Percentiles rank a stretch among this genome's conserved stretches.
Conservation (phyloP, 37 sponge, comb jelly and placozoan genomes). For the Cladorhizidae sp. region DNA sequence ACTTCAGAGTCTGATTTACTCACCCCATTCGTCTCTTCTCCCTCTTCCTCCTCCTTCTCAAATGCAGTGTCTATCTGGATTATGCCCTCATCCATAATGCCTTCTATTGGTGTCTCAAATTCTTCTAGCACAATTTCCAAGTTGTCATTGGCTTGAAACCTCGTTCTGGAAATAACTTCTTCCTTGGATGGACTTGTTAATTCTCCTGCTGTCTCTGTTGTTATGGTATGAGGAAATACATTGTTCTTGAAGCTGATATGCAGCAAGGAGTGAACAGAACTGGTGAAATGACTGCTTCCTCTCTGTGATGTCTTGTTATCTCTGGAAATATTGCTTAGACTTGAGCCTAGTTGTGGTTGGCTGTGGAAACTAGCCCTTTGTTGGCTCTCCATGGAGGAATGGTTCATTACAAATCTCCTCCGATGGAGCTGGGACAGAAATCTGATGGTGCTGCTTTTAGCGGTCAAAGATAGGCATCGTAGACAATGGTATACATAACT, state of each 20-base stretch:
- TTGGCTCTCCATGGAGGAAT: not conserved
- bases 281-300: not conserved
- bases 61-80: slow-evolving; percentile 7
- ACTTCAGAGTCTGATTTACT: too few relatives aligned
- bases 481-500: not conserved
- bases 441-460: not conserved
- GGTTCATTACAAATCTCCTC: slow-evolving; percentile 3
- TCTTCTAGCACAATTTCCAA: slow-evolving; percentile 23
- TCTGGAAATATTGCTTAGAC: not conserved
- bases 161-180: not conserved
- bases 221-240: too few relatives aligned
- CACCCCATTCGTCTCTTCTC: too few relatives aligned
- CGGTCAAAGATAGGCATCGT: not conserved
- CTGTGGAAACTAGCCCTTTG: not conserved
- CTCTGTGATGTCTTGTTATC: not conserved
- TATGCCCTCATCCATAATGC: too few relatives aligned
- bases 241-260: not conserved
- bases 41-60: not conserved
- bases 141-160: not conserved
- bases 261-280: not conserved
- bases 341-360: not conserved
- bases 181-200: too few relatives aligned
- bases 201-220: too few relatives aligned
- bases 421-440: not conserved
- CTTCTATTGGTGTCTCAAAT: not conserved